Evolutionary conservation across 2,797 vertebrate genomes (phyloP), one percentile per base, ranked within the genome.

Genomic region (Garrulus glandarius): DNA sequence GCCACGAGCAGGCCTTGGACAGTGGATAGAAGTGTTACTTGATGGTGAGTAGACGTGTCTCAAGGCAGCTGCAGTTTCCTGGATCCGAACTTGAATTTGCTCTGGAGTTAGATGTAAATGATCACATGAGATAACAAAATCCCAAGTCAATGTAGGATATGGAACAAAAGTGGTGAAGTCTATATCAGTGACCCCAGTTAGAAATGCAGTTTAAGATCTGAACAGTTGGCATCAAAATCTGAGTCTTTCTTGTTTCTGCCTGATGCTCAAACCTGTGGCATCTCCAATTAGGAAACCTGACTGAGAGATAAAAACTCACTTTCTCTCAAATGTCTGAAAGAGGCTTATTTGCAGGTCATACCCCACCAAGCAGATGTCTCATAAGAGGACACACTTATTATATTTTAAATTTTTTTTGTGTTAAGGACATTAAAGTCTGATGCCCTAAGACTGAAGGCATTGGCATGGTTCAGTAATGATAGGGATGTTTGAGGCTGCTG

Each of bases 361-460:
- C 20, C 21, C 27, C 47, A 37, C 47, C 1, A 1, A 50, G 20
- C 5, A 56, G n/a, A 37, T 60, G 32, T 39, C 68, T 80, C 49
- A 74, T 49, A 43, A 41, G 57, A 85, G 49, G n/a, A 8, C 32
- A 80, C 15, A 2, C 46, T 91, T 64, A 76, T 1, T 84, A 76
- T 36, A 36, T 49, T 71, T 74, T 59, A 24, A 53, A 34, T 43
- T 34, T 46, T 36, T 84, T 75, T 49, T 72, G 24, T 2, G 1
- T 50, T 57, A 36, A 74, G 55, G 21, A 63, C 21, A 18, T 14
- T 30, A 15, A 89, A 59, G 16, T 47, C 68, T 52, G 64, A 41
- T 41, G 23, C 61, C 0, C 0, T 8, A 64, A 24, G 52, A 52
- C 9, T 1, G 1, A 65, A 37, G 39, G 65, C 53, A 34, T 60